These are phyloP conservation scores for Gymnosoma rotundatum DNA, from an alignment of 2,888 invertebrate genomes.

Conservation along the genomic window DNA sequence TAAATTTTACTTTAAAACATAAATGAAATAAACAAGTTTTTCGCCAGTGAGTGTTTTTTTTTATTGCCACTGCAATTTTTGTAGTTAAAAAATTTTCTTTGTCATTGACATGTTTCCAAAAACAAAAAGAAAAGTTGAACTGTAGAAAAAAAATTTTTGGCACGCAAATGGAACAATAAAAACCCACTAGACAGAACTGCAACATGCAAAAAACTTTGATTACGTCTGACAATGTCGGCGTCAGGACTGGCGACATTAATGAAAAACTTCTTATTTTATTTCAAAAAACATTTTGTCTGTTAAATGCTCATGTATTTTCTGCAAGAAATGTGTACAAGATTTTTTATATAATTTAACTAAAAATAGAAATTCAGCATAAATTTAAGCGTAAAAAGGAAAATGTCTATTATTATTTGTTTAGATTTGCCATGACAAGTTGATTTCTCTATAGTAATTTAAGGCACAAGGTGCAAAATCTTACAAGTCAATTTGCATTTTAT, in stretches of 20 bases:
- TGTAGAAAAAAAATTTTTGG: conserved; percentile 44
- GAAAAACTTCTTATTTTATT: conserved; percentile 33
- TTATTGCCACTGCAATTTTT: conserved; percentile 11
- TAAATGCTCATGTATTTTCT: conserved; percentile 17
- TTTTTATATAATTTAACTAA: not conserved
- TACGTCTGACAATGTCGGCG: conserved; percentile 59
- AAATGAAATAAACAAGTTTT: no score
- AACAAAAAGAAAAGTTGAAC: not conserved
- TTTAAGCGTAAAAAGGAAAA: conserved; percentile 48
- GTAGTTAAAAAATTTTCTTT: conserved; percentile 41
- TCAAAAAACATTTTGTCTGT: conserved; percentile 31
- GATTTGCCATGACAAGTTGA: conserved; percentile 16
- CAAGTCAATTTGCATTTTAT: conserved; percentile 53
- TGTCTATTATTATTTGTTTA: conserved; percentile 41
- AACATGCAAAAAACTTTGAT: conserved; percentile 29
- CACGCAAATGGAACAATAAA: conserved; percentile 42
- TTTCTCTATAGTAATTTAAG: conserved; percentile 20
- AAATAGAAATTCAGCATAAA: not conserved
- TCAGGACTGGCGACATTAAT: conserved; percentile 60
- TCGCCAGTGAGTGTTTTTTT: not conserved
- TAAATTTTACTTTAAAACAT: no score
- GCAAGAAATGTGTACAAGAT: not conserved
- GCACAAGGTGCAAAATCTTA: conserved; percentile 63
- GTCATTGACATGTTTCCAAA: conserved; percentile 51
- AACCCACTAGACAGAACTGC: conserved; percentile 33